These are phyloP conservation scores for Thunnus albacares DNA, from an alignment of 2,797 vertebrate species.

Conservation along the genomic window DNA sequence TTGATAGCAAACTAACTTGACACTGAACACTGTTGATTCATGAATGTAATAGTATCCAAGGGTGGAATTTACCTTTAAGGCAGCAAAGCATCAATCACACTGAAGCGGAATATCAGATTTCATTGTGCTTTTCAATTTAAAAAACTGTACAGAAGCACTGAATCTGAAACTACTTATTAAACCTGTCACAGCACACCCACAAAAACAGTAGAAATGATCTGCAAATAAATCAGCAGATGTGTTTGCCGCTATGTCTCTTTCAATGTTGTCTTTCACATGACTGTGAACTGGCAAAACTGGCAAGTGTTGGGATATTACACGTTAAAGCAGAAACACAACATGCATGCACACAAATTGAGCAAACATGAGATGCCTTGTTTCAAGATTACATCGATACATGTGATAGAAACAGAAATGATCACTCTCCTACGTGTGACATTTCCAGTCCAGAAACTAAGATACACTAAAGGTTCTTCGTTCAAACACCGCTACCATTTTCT, in stretches of 20 bases:
- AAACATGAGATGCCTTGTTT: slow-evolving; percentile 29
- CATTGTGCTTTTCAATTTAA: slow-evolving; percentile 16
- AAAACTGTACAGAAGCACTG: slow-evolving; percentile 1
- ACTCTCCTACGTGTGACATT: slow-evolving; percentile 31
- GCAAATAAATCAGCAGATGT: slow-evolving; percentile 29
- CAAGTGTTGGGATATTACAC: slow-evolving; percentile 34
- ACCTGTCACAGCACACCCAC: neutral
- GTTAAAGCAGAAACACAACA: slow-evolving; percentile 45
- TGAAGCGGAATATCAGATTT: slow-evolving; percentile 36
- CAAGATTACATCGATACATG: slow-evolving; percentile 38
- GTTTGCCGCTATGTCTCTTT: neutral
- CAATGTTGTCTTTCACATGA: slow-evolving; percentile 23
- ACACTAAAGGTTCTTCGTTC: slow-evolving; percentile 13
- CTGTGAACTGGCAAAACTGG: slow-evolving; percentile 14
- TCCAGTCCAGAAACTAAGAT: slow-evolving; percentile 13
- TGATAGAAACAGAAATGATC: slow-evolving; percentile 21
- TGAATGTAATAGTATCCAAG: slow-evolving; percentile 31
- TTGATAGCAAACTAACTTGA: slow-evolving; percentile 24
- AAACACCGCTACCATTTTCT: slow-evolving; percentile 56
- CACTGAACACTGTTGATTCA: slow-evolving; percentile 35
- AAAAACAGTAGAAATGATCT: slow-evolving; percentile 28
- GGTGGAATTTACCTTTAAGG: slow-evolving; percentile 50
- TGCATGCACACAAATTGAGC: slow-evolving; percentile 1
- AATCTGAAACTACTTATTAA: slow-evolving; percentile 29
- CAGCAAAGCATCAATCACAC: slow-evolving; percentile 27